Evolutionary conservation across 2,888 invertebrate genomes (phyloP).

Genomic region (Melanchra persicariae): DNA sequence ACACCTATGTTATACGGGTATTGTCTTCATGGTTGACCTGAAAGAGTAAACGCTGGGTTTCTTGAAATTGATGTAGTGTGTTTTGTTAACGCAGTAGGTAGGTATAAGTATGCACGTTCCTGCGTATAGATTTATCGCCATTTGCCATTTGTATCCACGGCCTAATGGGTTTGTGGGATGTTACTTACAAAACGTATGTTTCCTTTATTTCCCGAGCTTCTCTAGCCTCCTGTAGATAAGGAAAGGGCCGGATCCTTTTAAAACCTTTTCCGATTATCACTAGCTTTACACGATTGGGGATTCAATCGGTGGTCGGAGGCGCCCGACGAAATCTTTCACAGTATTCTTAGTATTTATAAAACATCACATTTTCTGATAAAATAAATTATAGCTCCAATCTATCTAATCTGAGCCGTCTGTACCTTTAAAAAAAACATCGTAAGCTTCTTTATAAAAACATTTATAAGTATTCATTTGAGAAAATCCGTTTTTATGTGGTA

Average conservation of each 20-base stretch:
- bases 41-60: neutral
- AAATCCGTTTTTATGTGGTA: constrained; percentile 62
- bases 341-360: constrained; percentile 39
- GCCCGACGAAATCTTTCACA: constrained; percentile 21
- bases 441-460: constrained; percentile 61
- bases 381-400: constrained; percentile 46
- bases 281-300: constrained; percentile 48
- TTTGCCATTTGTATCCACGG: constrained; percentile 41
- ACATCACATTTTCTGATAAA: constrained; percentile 41
- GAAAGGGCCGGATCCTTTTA: constrained; percentile 40
- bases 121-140: constrained; percentile 47
- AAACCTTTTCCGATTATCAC: constrained; percentile 62
- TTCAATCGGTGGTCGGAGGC: constrained; percentile 30
- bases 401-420: constrained; percentile 55
- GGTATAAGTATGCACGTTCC: neutral
- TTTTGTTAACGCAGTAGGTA: neutral
- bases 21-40: neutral
- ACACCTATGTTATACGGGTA: too few relatives aligned
- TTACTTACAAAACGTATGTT: constrained; percentile 60
- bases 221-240: constrained; percentile 53
- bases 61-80: neutral
- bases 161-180: constrained; percentile 45
- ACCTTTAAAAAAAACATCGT: constrained; percentile 61
- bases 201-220: constrained; percentile 47
- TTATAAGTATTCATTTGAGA: constrained; percentile 63